Conservation (phyloP, 1,140 invertebrate species). For the Thaumatotibia leucotreta region DNA sequence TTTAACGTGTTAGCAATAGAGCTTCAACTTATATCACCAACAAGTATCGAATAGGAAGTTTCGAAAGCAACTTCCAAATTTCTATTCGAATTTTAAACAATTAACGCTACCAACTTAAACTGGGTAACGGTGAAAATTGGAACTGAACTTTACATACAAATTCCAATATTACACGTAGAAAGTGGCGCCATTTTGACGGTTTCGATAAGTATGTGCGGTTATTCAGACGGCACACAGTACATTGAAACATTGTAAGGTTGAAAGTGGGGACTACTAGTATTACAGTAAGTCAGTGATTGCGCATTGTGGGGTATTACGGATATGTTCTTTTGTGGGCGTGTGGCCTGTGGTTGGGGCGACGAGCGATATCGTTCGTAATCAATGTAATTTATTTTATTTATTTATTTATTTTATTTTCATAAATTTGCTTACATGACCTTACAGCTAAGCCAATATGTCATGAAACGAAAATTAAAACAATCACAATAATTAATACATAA, state of each 20-base stretch:
- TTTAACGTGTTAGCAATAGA: neutral
- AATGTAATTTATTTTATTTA: too few species aligned
- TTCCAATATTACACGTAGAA: too few species aligned
- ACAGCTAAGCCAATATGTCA: too few species aligned
- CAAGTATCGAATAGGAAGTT: neutral
- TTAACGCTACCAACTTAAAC: neutral
- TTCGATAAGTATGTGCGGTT: neutral
- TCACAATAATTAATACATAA: too few species aligned
- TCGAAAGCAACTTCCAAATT: neutral
- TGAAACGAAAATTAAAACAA: too few species aligned
- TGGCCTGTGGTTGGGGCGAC: neutral
- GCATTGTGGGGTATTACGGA: neutral
- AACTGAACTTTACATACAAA: neutral
- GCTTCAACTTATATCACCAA: neutral
- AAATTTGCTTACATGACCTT: too few species aligned
- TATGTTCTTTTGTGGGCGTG: neutral
- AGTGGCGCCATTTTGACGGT: neutral
- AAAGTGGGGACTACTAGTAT: constrained; percentile 3
- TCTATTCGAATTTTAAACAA: neutral
- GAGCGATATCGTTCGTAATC: neutral
- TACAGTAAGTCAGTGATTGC: neutral
- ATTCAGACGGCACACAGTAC: neutral
- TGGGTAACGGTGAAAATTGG: neutral
- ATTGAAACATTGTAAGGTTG: neutral
- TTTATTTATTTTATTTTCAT: too few species aligned